These are phyloP conservation scores for Platycnemis pennipes DNA, from an alignment of 2,888 invertebrate genomes.

Conservation along the genomic window DNA sequence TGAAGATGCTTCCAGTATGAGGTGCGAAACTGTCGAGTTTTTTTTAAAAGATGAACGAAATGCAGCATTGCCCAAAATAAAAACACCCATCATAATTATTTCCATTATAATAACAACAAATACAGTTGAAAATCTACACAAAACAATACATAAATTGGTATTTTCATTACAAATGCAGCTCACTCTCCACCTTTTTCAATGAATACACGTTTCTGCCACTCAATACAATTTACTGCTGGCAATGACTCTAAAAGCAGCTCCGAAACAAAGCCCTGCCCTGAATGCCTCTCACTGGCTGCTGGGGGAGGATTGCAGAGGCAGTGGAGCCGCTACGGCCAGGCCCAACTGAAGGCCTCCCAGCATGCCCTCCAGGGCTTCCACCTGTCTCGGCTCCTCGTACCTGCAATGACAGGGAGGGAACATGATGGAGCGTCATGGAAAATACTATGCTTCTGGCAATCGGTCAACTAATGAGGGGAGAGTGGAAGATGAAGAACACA, in stretches of 20 bases:
- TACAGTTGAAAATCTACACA: not conserved
- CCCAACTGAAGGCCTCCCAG: slow-evolving; percentile 49
- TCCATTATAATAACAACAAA: not conserved
- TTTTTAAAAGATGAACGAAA: no score
- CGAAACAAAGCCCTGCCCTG: not conserved
- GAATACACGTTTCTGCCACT: not conserved
- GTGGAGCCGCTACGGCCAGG: not conserved
- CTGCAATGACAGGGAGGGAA: not conserved
- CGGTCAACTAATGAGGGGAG: no score
- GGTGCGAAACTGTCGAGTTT: no score
- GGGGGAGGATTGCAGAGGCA: not conserved
- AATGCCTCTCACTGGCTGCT: not conserved
- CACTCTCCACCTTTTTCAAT: not conserved
- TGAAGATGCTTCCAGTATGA: no score
- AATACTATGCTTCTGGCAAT: no score
- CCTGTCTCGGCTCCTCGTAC: slow-evolving; percentile 27
- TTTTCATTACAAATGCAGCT: not conserved
- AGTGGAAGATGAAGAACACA: no score
- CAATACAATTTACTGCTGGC: not conserved
- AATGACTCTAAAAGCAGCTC: not conserved
- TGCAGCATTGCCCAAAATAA: no score
- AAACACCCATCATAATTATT: not conserved
- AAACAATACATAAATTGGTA: not conserved
- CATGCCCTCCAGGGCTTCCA: slow-evolving; percentile 53
- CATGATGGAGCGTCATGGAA: no score